phyloP scores from a whole-genome alignment of 1,140 invertebrate genomes.

The Cotesia typhae region DNA sequence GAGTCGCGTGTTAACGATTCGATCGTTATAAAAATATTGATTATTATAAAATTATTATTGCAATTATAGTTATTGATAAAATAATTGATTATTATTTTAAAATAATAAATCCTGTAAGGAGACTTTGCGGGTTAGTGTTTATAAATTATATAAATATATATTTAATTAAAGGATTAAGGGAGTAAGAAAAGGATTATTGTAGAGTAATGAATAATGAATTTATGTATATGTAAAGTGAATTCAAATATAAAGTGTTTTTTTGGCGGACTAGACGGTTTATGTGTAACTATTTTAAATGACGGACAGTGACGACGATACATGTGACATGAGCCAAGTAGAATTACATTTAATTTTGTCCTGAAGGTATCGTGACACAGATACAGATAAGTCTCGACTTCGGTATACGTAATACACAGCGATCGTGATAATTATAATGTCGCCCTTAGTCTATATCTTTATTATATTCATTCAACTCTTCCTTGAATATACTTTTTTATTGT shows the following conservation, averaged over 20 bases:
- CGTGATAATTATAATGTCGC: slow-evolving; percentile 1
- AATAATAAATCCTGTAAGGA: no score
- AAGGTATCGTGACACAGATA: background rate
- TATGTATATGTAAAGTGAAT: background rate
- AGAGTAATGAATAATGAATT: no score
- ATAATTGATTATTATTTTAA: no score
- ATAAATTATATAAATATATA: no score
- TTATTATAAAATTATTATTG: background rate
- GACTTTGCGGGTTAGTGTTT: no score
- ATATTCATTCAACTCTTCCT: background rate
- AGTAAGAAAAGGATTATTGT: background rate
- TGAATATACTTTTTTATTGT: no score
- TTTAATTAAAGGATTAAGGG: background rate
- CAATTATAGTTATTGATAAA: no score
- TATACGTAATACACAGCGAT: slow-evolving; percentile 13
- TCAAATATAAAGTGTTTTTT: background rate
- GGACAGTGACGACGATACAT: slow-evolving; percentile 4
- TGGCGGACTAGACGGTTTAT: slow-evolving; percentile 5
- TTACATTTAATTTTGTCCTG: slow-evolving; percentile 4
- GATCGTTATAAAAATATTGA: background rate
- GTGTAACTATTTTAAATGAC: slow-evolving; percentile 9
- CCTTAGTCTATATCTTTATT: no score
- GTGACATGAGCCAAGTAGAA: background rate
- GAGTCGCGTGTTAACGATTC: slow-evolving; percentile 2
- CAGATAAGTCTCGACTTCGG: slow-evolving; percentile 13